Conservation (phyloP, 2,797 vertebrate species). For the Chelmon rostratus region DNA sequence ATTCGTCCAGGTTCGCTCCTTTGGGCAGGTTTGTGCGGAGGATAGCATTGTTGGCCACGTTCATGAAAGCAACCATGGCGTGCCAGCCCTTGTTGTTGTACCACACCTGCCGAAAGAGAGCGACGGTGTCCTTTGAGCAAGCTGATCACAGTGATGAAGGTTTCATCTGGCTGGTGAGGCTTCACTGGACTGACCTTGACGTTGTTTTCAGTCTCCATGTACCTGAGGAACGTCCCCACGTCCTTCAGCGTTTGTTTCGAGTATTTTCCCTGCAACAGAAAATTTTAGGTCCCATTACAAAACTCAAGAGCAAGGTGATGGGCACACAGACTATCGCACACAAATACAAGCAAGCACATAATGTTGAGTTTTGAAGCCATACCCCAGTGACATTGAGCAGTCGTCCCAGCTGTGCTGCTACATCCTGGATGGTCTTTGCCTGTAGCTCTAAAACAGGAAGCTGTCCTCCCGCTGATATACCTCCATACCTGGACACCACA, state of each 20-base stretch:
- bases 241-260: constrained; percentile 85
- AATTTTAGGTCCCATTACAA: background rate
- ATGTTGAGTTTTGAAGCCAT: constrained; percentile 6
- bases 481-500: constrained; percentile 90
- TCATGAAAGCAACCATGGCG: constrained; percentile 93
- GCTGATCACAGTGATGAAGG: background rate
- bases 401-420: constrained; percentile 88
- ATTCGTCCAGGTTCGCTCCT: constrained; percentile 85
- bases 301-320: background rate
- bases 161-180: background rate
- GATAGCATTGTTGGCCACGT: constrained; percentile 94
- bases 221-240: constrained; percentile 88
- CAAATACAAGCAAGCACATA: background rate
- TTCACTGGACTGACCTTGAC: constrained; percentile 88
- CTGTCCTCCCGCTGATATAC: constrained; percentile 93
- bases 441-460: constrained; percentile 88
- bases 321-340: background rate
- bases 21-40: constrained; percentile 88
- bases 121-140: background rate
- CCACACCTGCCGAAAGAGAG: constrained; percentile 89
- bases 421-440: constrained; percentile 83
- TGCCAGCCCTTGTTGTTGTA: constrained; percentile 99
- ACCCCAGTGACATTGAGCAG: constrained; percentile 94
- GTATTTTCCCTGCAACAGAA: constrained; percentile 74
- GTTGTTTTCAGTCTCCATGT: constrained; percentile 94